phyloP scores from a whole-genome alignment of 2,797 vertebrate species.

The Meriones psammophilus region DNA sequence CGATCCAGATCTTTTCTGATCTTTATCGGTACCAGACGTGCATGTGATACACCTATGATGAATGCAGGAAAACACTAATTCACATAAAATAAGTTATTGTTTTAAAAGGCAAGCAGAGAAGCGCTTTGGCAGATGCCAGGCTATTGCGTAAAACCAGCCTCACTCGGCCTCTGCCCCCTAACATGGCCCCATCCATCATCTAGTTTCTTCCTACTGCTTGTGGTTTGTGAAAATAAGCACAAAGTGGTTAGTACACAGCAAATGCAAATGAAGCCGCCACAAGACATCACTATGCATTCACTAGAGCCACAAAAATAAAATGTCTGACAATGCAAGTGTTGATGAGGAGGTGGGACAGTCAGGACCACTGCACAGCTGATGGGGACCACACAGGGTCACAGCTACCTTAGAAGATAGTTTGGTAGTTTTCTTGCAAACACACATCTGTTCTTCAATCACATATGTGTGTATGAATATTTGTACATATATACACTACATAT shows the following conservation, averaged over 20 bases:
- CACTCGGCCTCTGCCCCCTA: not conserved
- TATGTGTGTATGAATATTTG: not conserved
- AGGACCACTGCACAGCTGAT: not conserved
- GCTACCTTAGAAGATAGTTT: not conserved
- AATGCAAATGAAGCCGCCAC: not conserved
- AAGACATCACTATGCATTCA: not conserved
- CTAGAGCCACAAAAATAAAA: not conserved
- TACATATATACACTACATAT: not conserved
- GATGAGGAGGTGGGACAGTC: not conserved
- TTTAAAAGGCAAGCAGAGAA: not conserved
- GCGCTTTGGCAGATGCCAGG: not conserved
- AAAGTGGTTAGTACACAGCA: not conserved
- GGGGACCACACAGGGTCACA: not conserved
- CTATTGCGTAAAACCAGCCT: not conserved
- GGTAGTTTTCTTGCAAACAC: not conserved
- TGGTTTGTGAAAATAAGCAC: not conserved
- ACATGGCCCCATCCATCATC: not conserved
- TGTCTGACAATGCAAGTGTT: not conserved
- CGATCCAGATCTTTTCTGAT: not conserved
- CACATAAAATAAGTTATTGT: not conserved
- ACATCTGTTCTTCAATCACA: not conserved
- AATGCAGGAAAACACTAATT: not conserved
- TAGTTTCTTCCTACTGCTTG: not conserved
- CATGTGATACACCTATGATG: not conserved
- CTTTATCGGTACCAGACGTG: not conserved